Conservation (phyloP, 2,113 vertebrate species). For the zebrafish (Danio rerio) region GRCz12tu NC_133182.1:9594501-9595000, state of each 20-base stretch:
- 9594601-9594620: neutral
- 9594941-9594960: too few species aligned
- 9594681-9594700: neutral
- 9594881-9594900: neutral
- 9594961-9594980: too few species aligned
- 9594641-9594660: neutral
- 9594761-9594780: neutral
- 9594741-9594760: neutral
- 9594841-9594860: neutral
- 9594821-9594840: neutral
- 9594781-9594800: neutral
- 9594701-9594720: neutral
- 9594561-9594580: neutral
- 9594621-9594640: neutral
- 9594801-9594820: neutral
- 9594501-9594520: too few species aligned
- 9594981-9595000: too few species aligned
- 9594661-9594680: neutral
- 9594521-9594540: too few species aligned
- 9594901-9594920: too few species aligned
- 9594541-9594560: neutral
- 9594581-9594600: neutral
- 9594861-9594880: too few species aligned
- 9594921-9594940: too few species aligned
- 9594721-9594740: constrained; percentile 25